Percentiles rank a stretch among this genome's conserved stretches.
Evolutionary conservation across 1,140 invertebrate species (phyloP).

Genomic region (Notospermus geniculatus): DNA sequence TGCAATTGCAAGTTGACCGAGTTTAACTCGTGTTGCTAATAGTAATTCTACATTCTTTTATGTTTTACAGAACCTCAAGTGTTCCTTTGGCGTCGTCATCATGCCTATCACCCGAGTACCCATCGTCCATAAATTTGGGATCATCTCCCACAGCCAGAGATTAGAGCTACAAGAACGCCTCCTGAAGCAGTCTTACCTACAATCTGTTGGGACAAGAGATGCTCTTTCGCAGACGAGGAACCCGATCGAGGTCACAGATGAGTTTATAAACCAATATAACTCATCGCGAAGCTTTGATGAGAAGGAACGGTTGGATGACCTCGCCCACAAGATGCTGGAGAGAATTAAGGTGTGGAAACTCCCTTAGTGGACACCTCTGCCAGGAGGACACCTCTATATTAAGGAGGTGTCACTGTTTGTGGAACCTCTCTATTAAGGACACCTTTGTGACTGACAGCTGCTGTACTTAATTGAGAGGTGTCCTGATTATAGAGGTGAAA

Average conservation of each 20-base stretch:
- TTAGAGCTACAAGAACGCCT: constrained; percentile 52
- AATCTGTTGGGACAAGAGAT: constrained; percentile 1
- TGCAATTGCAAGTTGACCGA: too few species aligned
- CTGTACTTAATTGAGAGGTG: too few species aligned
- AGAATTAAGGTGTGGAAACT: constrained; percentile 47
- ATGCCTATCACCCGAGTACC: constrained; percentile 55
- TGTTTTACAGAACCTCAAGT: too few species aligned
- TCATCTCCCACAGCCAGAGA: constrained; percentile 54
- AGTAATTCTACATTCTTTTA: too few species aligned
- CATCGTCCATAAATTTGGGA: constrained; percentile 56
- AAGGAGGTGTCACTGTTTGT: too few species aligned
- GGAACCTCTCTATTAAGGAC: too few species aligned
- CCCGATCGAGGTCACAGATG: constrained; percentile 52
- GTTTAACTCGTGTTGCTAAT: too few species aligned
- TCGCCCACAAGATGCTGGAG: constrained; percentile 48
- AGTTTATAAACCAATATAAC: constrained; percentile 53
- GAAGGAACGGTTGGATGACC: constrained; percentile 44
- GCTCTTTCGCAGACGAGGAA: constrained; percentile 31
- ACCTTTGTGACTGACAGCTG: too few species aligned
- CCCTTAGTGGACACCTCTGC: neutral
- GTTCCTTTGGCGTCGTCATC: too few species aligned
- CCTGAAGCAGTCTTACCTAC: constrained; percentile 44
- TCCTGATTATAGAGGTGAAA: too few species aligned
- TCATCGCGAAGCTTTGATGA: constrained; percentile 35
- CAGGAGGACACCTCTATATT: too few species aligned